Percentiles rank a stretch among this genome's conserved stretches.
These are phyloP conservation scores for Altica lythri DNA, from an alignment of 2,888 invertebrate species.

Conservation along the genomic window DNA sequence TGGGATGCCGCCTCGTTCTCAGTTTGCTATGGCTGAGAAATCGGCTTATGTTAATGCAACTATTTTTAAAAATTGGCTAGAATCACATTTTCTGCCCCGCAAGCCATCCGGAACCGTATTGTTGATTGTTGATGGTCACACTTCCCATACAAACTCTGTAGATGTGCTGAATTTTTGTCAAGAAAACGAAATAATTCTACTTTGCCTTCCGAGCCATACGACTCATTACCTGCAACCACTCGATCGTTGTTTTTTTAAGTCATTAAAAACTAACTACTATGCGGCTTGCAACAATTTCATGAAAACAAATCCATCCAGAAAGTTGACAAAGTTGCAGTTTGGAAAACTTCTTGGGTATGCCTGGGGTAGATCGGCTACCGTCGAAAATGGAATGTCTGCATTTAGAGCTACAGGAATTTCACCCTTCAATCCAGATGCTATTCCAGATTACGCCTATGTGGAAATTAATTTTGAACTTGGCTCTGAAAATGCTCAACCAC, in stretches of 20 bases:
- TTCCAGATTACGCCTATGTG: conserved; percentile 40
- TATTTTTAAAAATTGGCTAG: conserved; percentile 32
- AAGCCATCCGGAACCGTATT: conserved; percentile 44
- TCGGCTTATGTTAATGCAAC: conserved; percentile 35
- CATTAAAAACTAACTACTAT: conserved; percentile 39
- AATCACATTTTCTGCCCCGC: conserved; percentile 40
- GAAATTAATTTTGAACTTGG: conserved; percentile 16
- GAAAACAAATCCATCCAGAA: conserved; percentile 29
- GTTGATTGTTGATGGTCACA: conserved; percentile 45
- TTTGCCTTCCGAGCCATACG: conserved; percentile 45
- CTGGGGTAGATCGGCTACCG: conserved; percentile 35
- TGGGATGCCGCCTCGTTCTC: conserved; percentile 36
- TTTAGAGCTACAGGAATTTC: conserved; percentile 37
- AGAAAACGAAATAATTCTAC: conserved; percentile 41
- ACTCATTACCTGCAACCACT: conserved; percentile 45
- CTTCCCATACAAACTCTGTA: conserved; percentile 38
- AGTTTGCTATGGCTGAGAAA: conserved; percentile 34
- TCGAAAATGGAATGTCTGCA: conserved; percentile 33
- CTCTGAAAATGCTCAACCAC: too few species aligned
- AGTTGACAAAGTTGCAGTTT: conserved; percentile 27
- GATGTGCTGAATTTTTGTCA: conserved; percentile 32
- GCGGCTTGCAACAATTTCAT: conserved; percentile 9
- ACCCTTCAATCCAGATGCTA: conserved; percentile 36
- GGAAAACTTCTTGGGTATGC: conserved; percentile 31
- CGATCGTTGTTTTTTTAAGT: conserved; percentile 43